A percentile compares a stretch with the other conserved stretches of the same genome.
These are phyloP conservation scores for Cyprinodon tularosa DNA, from an alignment of 2,113 vertebrate genomes.

Conservation along the genomic window DNA sequence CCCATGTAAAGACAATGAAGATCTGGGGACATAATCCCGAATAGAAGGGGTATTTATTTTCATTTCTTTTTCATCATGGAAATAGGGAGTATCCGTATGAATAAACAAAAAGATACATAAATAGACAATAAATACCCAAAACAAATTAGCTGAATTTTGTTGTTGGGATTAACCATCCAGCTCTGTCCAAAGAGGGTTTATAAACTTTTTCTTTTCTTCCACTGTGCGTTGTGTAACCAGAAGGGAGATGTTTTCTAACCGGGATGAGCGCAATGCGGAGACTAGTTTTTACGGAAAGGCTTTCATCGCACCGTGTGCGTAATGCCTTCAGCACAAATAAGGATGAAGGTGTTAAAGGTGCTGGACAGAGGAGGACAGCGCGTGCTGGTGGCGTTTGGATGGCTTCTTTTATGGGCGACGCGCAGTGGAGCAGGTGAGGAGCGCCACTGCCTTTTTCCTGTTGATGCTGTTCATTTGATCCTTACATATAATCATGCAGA, in stretches of 20 bases:
- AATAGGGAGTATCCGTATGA: not conserved
- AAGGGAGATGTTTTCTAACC: slow-evolving; percentile 1
- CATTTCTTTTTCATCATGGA: not conserved
- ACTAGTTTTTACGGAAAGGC: slow-evolving; percentile 4
- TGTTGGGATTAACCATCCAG: not conserved
- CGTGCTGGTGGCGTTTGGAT: slow-evolving; percentile 51
- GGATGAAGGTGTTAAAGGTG: slow-evolving; percentile 43
- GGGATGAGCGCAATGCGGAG: slow-evolving; percentile 24
- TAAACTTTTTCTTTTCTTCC: not conserved
- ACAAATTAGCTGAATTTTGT: no score
- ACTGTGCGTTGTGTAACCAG: slow-evolving; percentile 46
- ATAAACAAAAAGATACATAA: not conserved
- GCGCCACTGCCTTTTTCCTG: not conserved
- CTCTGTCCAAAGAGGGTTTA: not conserved
- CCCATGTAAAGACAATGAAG: not conserved
- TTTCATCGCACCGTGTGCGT: slow-evolving; percentile 8
- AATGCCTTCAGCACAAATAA: slow-evolving; percentile 17
- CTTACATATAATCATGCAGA: not conserved
- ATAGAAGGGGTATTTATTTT: not conserved
- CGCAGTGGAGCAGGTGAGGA: slow-evolving; percentile 69
- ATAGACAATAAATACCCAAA: not conserved
- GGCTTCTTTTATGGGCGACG: slow-evolving; percentile 47
- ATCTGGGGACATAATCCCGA: not conserved
- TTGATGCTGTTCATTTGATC: not conserved
- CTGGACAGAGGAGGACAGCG: slow-evolving; percentile 17